phyloP scores from a whole-genome alignment of 2,888 invertebrate genomes.

The Drosophila incognita region DNA sequence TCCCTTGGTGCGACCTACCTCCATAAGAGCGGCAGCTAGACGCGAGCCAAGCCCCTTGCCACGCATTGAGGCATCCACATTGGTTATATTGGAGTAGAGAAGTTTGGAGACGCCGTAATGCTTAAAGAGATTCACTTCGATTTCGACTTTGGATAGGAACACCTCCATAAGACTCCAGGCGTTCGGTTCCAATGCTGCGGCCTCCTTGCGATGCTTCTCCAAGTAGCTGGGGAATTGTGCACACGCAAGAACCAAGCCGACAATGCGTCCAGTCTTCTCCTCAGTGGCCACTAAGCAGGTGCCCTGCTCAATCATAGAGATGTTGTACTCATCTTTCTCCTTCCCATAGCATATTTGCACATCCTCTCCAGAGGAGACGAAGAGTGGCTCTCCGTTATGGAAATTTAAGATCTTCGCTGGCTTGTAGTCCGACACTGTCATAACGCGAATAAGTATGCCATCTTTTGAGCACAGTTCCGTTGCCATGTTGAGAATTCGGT shows the following conservation, averaged over 20 bases:
- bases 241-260: slow-evolving; percentile 53
- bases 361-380: slow-evolving; percentile 37
- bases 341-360: slow-evolving; percentile 32
- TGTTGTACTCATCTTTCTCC: slow-evolving; percentile 48
- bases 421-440: slow-evolving; percentile 45
- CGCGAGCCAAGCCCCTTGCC: slow-evolving; percentile 69
- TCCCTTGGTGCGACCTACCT: slow-evolving; percentile 59
- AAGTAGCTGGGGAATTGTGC: slow-evolving; percentile 31
- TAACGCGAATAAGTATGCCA: slow-evolving; percentile 49
- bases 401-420: slow-evolving; percentile 46
- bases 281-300: slow-evolving; percentile 49
- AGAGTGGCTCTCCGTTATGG: slow-evolving; percentile 44
- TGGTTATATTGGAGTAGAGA: slow-evolving; percentile 69
- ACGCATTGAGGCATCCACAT: slow-evolving; percentile 57
- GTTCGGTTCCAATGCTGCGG: slow-evolving; percentile 31
- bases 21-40: slow-evolving; percentile 61
- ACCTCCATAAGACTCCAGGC: slow-evolving; percentile 55
- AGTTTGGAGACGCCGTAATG: slow-evolving; percentile 57
- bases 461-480: slow-evolving; percentile 29
- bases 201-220: slow-evolving; percentile 43
- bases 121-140: slow-evolving; percentile 62
- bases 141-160: slow-evolving; percentile 57
- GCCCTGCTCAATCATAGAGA: slow-evolving; percentile 49
- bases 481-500: slow-evolving; percentile 26
- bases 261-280: slow-evolving; percentile 38